Evolutionary conservation across 2,797 vertebrate genomes (phyloP).

Genomic region (Pangasius krempfi): DNA sequence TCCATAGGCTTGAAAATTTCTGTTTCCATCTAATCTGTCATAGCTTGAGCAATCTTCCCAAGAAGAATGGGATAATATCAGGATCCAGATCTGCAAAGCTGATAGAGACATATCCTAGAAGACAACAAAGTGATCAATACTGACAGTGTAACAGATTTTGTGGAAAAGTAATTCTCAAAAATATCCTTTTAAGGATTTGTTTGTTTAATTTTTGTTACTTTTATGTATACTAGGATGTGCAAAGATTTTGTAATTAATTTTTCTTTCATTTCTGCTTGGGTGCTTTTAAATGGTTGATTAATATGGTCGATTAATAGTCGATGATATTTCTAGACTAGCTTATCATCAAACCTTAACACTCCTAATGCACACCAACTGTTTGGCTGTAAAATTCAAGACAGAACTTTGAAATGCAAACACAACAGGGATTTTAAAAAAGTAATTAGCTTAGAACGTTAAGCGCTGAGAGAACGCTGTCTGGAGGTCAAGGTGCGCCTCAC

Average conservation of each 20-base stretch:
- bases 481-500: background rate
- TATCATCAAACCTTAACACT: background rate
- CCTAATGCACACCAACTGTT: background rate
- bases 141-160: background rate
- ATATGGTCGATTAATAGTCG: background rate
- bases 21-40: background rate
- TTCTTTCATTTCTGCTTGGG: background rate
- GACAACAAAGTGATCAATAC: background rate
- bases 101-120: background rate
- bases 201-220: background rate
- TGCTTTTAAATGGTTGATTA: background rate
- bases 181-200: background rate
- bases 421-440: background rate
- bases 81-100: background rate
- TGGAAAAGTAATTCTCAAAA: background rate
- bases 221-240: background rate
- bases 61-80: background rate
- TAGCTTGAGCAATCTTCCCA: background rate
- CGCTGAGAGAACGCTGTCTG: background rate
- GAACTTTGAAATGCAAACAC: background rate
- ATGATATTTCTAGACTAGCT: background rate
- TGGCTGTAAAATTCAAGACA: background rate
- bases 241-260: background rate
- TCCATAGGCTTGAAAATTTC: background rate
- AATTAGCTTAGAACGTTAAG: background rate